A percentile compares a stretch with the other conserved stretches of the same genome.
Evolutionary conservation across 2,797 vertebrate genomes (phyloP).

Genomic region (Setipinna tenuifilis): DNA sequence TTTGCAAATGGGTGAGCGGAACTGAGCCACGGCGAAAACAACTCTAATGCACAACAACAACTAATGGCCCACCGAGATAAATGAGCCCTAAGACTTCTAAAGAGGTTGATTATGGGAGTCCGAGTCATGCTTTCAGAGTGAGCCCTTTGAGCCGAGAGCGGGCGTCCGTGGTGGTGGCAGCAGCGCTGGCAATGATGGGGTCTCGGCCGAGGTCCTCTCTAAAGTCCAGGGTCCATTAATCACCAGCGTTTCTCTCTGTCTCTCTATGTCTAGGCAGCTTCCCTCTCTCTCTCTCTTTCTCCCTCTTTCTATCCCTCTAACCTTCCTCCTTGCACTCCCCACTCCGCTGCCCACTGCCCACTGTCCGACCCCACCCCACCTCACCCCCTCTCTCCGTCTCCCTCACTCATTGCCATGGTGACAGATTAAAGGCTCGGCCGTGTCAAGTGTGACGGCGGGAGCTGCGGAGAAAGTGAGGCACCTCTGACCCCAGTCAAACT

Average conservation of each 20-base stretch:
- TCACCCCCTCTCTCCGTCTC: constrained; percentile 12
- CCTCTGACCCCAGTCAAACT: constrained; percentile 35
- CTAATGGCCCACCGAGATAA: not conserved
- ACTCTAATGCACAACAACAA: not conserved
- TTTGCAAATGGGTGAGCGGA: not conserved
- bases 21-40: not conserved
- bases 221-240: not conserved
- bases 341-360: too few relatives aligned
- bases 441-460: not conserved
- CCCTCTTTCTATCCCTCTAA: not conserved
- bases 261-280: not conserved
- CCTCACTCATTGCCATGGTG: constrained; percentile 27
- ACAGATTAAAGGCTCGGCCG: constrained; percentile 22
- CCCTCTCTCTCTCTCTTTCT: not conserved
- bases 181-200: not conserved
- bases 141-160: not conserved
- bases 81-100: not conserved
- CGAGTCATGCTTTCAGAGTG: not conserved
- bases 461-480: not conserved
- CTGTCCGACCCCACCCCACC: not conserved
- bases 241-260: not conserved
- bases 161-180: not conserved
- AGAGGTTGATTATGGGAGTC: not conserved
- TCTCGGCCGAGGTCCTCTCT: not conserved
- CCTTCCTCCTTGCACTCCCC: not conserved